Conservation (phyloP, 2,113 vertebrate genomes). For the Pogonocichla stellata region DNA sequence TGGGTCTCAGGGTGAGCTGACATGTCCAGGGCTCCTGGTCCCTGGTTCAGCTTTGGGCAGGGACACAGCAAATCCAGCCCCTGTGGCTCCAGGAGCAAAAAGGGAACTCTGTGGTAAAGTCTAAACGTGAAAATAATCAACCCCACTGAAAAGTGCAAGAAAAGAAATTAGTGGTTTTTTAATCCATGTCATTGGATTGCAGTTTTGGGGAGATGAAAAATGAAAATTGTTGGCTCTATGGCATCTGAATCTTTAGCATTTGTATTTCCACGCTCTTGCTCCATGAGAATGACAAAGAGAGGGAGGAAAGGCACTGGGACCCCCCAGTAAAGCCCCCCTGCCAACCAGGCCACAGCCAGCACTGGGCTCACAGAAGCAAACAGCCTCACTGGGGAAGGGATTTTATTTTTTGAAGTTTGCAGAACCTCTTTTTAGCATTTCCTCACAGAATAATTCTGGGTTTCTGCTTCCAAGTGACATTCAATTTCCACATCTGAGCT, state of each 20-base stretch:
- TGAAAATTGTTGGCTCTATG: not conserved
- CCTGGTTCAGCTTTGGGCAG: not conserved
- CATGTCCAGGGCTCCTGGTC: too few relatives aligned
- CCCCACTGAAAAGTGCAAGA: not conserved
- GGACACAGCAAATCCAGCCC: not conserved
- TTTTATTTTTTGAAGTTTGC: constrained; percentile 27
- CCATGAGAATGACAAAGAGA: not conserved
- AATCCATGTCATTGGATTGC: not conserved
- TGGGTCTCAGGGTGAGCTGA: not conserved
- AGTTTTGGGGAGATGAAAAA: not conserved
- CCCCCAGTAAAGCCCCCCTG: not conserved
- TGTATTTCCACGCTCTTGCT: not conserved
- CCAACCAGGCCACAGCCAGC: not conserved
- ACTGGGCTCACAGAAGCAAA: not conserved
- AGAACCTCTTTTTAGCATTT: constrained; percentile 45
- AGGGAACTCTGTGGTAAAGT: not conserved
- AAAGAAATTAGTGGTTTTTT: not conserved
- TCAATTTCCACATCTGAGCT: constrained; percentile 33
- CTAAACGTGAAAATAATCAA: not conserved
- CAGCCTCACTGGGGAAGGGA: not conserved
- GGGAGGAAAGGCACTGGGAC: not conserved
- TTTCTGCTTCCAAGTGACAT: constrained; percentile 47
- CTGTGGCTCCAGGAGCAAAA: not conserved
- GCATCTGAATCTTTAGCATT: not conserved
- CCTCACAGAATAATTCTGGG: constrained; percentile 26